Percentiles rank a stretch among this genome's conserved stretches.
These are phyloP conservation scores for Otolemur crassicaudatus DNA, from an alignment of 2,797 vertebrate species.

Conservation along the genomic window DNA sequence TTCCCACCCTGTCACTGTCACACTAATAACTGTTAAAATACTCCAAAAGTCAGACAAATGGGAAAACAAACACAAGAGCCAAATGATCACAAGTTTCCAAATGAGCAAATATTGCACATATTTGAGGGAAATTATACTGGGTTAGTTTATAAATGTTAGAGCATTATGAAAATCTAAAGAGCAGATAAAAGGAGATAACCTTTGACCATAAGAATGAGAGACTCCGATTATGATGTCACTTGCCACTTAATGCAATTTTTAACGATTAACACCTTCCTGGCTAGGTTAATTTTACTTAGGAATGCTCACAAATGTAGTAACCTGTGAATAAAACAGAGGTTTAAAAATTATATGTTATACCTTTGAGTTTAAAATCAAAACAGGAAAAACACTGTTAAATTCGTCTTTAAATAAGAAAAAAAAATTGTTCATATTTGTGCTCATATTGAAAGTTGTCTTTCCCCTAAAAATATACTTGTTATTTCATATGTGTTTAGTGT, in stretches of 20 bases:
- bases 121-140: slow-evolving; percentile 62
- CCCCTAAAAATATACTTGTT: not conserved
- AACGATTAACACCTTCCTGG: slow-evolving; percentile 69
- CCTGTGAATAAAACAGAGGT: not conserved
- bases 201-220: slow-evolving; percentile 69
- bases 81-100: slow-evolving; percentile 24
- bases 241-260: slow-evolving; percentile 4
- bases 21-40: slow-evolving; percentile 50
- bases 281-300: slow-evolving; percentile 29
- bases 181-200: slow-evolving; percentile 56
- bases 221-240: slow-evolving; percentile 48
- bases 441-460: slow-evolving; percentile 15
- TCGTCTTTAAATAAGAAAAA: slow-evolving; percentile 20
- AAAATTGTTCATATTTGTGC: not conserved
- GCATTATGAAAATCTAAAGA: slow-evolving; percentile 67
- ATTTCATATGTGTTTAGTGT: not conserved
- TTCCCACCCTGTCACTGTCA: slow-evolving; percentile 42
- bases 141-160: slow-evolving; percentile 70
- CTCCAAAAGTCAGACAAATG: slow-evolving; percentile 7
- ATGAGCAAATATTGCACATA: slow-evolving; percentile 61
- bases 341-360: not conserved
- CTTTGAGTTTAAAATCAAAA: slow-evolving; percentile 7
- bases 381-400: not conserved
- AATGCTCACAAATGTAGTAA: not conserved
- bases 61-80: slow-evolving; percentile 63